Percentiles rank a stretch among this genome's conserved stretches.
These are phyloP conservation scores for Hesperia comma DNA, from an alignment of 2,888 invertebrate genomes.

Conservation along the genomic window DNA sequence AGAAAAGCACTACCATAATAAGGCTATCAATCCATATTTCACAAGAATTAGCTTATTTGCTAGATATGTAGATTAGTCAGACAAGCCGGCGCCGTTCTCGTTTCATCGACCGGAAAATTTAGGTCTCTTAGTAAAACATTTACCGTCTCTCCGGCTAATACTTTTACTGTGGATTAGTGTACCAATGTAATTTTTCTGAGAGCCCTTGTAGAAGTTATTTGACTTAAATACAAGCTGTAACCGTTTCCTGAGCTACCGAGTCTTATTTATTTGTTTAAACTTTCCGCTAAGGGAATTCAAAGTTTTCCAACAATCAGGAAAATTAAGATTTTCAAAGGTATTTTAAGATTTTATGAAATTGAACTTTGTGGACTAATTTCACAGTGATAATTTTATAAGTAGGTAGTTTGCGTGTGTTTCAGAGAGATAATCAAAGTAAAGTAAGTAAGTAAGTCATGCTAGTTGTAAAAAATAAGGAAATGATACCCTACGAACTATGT, in stretches of 20 bases:
- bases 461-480: too few species aligned
- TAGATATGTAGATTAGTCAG: slow-evolving; percentile 59
- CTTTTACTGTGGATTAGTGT: slow-evolving; percentile 19
- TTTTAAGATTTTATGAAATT: not conserved
- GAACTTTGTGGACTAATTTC: too few species aligned
- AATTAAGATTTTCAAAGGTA: not conserved
- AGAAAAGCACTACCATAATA: slow-evolving; percentile 50
- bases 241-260: not conserved
- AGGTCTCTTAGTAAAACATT: slow-evolving; percentile 47
- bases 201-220: slow-evolving; percentile 3
- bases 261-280: slow-evolving; percentile 5
- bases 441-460: too few species aligned
- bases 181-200: slow-evolving; percentile 9
- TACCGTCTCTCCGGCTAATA: slow-evolving; percentile 20
- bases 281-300: slow-evolving; percentile 3
- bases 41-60: slow-evolving; percentile 69
- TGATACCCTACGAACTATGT: too few species aligned
- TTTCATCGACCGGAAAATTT: slow-evolving; percentile 55
- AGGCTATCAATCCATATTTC: slow-evolving; percentile 62
- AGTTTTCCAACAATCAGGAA: slow-evolving; percentile 1
- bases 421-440: too few species aligned
- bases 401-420: too few species aligned
- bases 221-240: not conserved
- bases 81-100: slow-evolving; percentile 62
- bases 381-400: too few species aligned